A percentile compares a stretch with the other conserved stretches of the same genome.
These are phyloP conservation scores for Bagarius yarrelli DNA, from an alignment of 2,113 vertebrate species.

Conservation along the genomic window DNA sequence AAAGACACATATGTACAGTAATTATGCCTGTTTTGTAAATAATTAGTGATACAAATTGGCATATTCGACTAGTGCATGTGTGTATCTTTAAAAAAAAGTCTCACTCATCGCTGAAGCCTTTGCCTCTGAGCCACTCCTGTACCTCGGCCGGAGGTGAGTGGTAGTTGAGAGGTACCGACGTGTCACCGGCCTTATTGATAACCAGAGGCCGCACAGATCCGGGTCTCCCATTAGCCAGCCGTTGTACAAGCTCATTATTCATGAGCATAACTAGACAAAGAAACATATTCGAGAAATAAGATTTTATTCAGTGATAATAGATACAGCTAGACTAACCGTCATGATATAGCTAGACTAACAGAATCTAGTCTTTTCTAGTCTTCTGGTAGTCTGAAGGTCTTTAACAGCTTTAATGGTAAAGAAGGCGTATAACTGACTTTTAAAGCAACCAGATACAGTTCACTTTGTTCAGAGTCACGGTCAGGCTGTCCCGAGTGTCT, in stretches of 20 bases:
- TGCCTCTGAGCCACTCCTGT: constrained; percentile 74
- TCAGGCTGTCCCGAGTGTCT: too few relatives aligned
- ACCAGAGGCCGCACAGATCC: constrained; percentile 44
- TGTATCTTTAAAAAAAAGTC: constrained; percentile 46
- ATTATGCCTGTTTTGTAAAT: background rate
- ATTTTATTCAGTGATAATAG: background rate
- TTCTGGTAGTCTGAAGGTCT: too few relatives aligned
- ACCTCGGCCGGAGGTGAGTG: constrained; percentile 71
- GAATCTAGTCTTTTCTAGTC: too few relatives aligned
- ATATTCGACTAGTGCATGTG: background rate
- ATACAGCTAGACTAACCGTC: background rate
- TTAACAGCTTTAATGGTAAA: too few relatives aligned
- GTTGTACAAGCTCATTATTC: constrained; percentile 73
- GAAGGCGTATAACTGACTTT: too few relatives aligned
- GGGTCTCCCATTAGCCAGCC: constrained; percentile 59
- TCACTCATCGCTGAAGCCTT: constrained; percentile 75
- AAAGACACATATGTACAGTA: constrained; percentile 3
- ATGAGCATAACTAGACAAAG: constrained; percentile 60
- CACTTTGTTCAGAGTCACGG: too few relatives aligned
- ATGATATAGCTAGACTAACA: background rate
- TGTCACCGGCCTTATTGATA: constrained; percentile 58
- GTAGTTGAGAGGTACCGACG: constrained; percentile 58
- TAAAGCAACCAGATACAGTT: too few relatives aligned
- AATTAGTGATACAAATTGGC: background rate
- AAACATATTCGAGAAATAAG: constrained; percentile 10